Evolutionary conservation across 23 tunicate species (phyloP), one percentile per base, ranked within the genome.

Genomic region (Oikopleura dioica): DNA sequence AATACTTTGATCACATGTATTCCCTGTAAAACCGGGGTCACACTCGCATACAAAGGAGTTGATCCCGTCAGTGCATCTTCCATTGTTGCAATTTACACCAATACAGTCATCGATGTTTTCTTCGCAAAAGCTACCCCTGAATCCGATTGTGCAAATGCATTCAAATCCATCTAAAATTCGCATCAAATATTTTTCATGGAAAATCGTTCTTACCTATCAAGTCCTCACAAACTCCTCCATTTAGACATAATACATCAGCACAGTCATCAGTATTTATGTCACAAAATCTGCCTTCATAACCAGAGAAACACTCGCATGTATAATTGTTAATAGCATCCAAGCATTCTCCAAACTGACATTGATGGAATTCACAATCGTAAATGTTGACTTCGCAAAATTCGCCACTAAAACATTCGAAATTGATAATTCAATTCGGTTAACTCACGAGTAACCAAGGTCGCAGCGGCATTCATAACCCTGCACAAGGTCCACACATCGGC

Each of bases 291-390:
- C 16, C 55, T 44, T 44, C 55, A 44, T 44, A 44, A 44, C 55
- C 55, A 44, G 55, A 16, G 16, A 44, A 44, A 44, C 55, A 44
- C 16, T 9, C 55, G 55, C 55, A 44, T 44, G 9, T 16, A 44
- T 44, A 44, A 44, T 16, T 16, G 16, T 9, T 16, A 9, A 44
- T 9, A 9, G 16, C 9, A 36, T 84, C 87, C 32, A 84, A 28
- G 44, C 87, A 84, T 1, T 35, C 38, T 51, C 80, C 81, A 55
- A 79, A 79, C 37, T 36, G 77, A 29, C 51, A 77, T 36, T 82
- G 77, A 0, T 69, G 9, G 9, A 9, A 9, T 9, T 9, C 16
- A 16, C 55, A 44, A 9, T 44, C 55, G 16, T 44, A 9, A 16
- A 44, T 44, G 16, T 44, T 16, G 9, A 9, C 55, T 9, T 44